Percentiles rank a stretch among this genome's conserved stretches.
These are phyloP conservation scores for Notoglanidium macrostoma DNA, from an alignment of 2,797 vertebrate species.

Conservation along the genomic window DNA sequence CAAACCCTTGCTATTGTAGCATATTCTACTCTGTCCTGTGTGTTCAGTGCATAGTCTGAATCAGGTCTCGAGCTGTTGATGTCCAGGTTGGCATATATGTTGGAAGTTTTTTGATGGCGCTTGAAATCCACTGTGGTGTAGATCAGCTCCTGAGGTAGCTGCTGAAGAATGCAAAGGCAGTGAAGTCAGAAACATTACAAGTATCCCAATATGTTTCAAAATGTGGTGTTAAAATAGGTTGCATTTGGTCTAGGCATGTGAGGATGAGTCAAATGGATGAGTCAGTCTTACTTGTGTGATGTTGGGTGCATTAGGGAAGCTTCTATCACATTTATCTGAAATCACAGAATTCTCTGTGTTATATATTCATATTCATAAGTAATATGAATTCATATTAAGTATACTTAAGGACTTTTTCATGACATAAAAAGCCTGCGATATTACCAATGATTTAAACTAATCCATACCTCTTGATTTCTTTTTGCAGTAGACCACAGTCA, in stretches of 20 bases:
- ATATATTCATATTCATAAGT: no score
- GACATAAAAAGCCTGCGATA: not conserved
- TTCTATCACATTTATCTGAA: conserved; percentile 64
- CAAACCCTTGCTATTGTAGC: conserved; percentile 64
- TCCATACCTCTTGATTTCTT: conserved; percentile 59
- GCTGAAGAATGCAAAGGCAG: conserved; percentile 27
- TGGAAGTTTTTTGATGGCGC: conserved; percentile 51
- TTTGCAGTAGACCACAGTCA: conserved; percentile 56
- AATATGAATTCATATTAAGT: not conserved
- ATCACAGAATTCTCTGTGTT: conserved; percentile 30
- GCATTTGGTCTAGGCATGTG: conserved; percentile 45
- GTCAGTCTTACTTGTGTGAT: conserved; percentile 64
- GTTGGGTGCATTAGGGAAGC: conserved; percentile 58
- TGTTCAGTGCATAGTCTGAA: conserved; percentile 16
- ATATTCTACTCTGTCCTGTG: conserved; percentile 70
- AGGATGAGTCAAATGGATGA: conserved; percentile 65
- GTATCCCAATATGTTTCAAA: not conserved
- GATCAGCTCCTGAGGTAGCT: conserved; percentile 65
- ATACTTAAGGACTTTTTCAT: not conserved
- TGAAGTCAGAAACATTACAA: not conserved
- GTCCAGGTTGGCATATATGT: conserved; percentile 67
- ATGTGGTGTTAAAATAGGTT: not conserved
- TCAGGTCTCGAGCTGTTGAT: conserved; percentile 33
- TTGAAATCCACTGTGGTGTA: conserved; percentile 74
- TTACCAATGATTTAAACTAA: not conserved